Base-by-base conservation (phyloP, 1,140 invertebrate genomes). In the Drosophila grimshawi region DNA sequence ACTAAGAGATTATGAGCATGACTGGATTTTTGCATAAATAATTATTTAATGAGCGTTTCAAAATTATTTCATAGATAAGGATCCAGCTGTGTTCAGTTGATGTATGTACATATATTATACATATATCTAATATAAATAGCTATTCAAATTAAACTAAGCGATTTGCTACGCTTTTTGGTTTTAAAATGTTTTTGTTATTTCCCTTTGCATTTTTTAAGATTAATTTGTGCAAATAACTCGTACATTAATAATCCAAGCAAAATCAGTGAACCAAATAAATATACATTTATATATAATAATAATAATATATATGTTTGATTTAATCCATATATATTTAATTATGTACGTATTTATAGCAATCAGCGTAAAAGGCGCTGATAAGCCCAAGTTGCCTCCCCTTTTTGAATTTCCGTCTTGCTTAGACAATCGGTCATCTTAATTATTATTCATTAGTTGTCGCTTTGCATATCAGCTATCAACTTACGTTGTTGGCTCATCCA, bases 401-500 rank as follows among this genome's bases (percentile, higher is more conserved):
- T 19, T 19, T 1, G 19, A 19, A 19, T 19, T 19, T 32, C 8
- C 39, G 4, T 51, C 48, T n/a, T 32, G 7, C 6, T 33, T 3
- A 19, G n/a, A 32, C 29, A 6, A 33, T 59, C 29, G 41, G 56
- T 19, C 39, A 45, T 59, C 30, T 5, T 19, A 39, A 41, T 30
- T 27, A 56, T 57, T 33, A 33, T 33, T 64, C 27, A 52, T 7
- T 53, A 72, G 55, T 53, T 60, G 37, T 59, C 29, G n/a, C 37
- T 33, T 57, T 10, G 37, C 48, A 65, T 33, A 48, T 81, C 19
- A 67, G 37, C 48, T 53, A 61, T 49, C 59, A 78, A 93, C 93
- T 94, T 92, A 98, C 97, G 96, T 98, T 4, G 97, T 98, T 46
- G 97, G 97, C 92, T 98, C 98, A 92, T 98, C 98, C 80, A 98